A percentile compares a stretch with the other conserved stretches of the same genome.
phyloP scores from a whole-genome alignment of 2,797 vertebrate species.

The Cryptoprocta ferox region DNA sequence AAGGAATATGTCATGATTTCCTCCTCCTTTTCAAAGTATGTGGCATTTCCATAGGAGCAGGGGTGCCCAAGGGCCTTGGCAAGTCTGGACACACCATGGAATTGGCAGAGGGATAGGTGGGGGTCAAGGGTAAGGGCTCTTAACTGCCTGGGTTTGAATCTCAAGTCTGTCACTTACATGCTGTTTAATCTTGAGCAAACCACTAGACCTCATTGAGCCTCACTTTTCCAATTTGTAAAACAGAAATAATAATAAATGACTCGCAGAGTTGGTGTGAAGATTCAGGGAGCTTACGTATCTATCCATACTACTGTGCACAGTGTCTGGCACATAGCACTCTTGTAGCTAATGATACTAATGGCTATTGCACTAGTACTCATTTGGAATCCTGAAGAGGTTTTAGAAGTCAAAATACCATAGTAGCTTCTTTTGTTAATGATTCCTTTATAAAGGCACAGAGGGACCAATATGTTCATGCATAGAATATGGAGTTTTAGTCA shows the following conservation, averaged over 20 bases:
- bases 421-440: slow-evolving; percentile 3
- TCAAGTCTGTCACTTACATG: not conserved
- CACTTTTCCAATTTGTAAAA: slow-evolving; percentile 34
- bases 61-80: not conserved
- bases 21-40: not conserved
- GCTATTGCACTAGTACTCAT: not conserved
- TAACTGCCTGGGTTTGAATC: slow-evolving; percentile 21
- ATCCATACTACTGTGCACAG: not conserved
- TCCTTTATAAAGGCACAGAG: slow-evolving; percentile 24
- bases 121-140: not conserved
- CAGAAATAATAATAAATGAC: not conserved
- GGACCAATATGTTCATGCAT: not conserved
- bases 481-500: not conserved
- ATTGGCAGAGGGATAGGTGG: not conserved
- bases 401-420: slow-evolving; percentile 39
- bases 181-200: slow-evolving; percentile 22
- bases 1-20: not conserved
- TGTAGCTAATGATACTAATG: not conserved
- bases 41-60: not conserved
- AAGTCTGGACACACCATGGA: not conserved
- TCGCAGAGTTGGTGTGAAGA: not conserved
- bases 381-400: slow-evolving; percentile 6
- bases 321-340: not conserved
- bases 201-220: not conserved
- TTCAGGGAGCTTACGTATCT: not conserved